Conservation (phyloP, 1,140 invertebrate species). For the Diachasma alloeum region DNA sequence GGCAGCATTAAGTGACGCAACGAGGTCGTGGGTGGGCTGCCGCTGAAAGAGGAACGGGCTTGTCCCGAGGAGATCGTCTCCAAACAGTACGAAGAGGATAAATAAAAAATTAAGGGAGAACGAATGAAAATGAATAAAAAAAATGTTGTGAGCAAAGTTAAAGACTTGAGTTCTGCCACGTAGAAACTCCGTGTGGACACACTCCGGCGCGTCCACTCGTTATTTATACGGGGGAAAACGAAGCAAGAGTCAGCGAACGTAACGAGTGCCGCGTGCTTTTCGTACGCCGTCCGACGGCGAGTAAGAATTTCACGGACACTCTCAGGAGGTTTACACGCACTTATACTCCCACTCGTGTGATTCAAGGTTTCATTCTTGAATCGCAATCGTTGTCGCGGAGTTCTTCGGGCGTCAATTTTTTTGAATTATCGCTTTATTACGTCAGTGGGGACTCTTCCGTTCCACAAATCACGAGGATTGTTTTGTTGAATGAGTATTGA, state of each 20-base stretch:
- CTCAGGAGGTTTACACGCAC: background rate
- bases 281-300: slow-evolving; percentile 20
- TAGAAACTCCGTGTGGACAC: background rate
- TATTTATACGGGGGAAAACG: slow-evolving; percentile 12
- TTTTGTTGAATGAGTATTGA: too few species aligned
- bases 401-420: background rate
- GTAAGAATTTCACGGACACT: slow-evolving; percentile 25
- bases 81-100: background rate
- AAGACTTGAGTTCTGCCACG: background rate
- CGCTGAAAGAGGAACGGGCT: background rate
- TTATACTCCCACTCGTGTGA: background rate
- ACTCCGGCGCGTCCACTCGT: slow-evolving; percentile 8
- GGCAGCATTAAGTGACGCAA: slow-evolving; percentile 19
- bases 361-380: slow-evolving; percentile 20
- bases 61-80: background rate
- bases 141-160: background rate
- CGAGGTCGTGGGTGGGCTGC: slow-evolving; percentile 24
- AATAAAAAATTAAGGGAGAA: background rate
- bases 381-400: slow-evolving; percentile 3
- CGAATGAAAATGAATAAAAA: background rate
- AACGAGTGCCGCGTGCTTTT: slow-evolving; percentile 18
- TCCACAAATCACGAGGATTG: too few species aligned
- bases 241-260: background rate
- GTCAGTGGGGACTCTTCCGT: background rate
- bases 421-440: background rate